Conservation (phyloP, 2,888 invertebrate genomes). For the Apamea anceps region DNA sequence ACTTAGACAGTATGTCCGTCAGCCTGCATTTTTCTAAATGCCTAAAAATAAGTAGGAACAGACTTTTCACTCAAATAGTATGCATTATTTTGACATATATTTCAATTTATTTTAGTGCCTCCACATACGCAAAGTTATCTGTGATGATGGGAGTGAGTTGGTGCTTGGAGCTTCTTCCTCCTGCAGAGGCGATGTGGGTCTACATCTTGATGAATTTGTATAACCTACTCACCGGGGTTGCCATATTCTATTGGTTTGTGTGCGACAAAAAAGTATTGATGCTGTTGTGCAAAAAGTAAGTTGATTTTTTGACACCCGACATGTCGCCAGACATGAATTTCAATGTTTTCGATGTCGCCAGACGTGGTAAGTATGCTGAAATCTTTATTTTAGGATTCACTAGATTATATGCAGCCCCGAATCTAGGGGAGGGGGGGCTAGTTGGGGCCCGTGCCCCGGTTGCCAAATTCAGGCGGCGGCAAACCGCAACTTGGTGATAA, state of each 20-base stretch:
- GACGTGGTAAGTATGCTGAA: no score
- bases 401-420: no score
- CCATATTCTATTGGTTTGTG: slow-evolving; percentile 73
- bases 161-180: slow-evolving; percentile 68
- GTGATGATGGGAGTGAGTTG: slow-evolving; percentile 73
- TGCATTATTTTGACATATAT: background rate
- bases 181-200: background rate
- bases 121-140: slow-evolving; percentile 69
- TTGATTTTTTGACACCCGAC: background rate
- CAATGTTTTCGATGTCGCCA: no score
- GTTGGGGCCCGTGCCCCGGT: no score
- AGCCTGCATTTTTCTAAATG: no score
- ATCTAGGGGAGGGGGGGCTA: no score
- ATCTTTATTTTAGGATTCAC: no score
- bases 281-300: slow-evolving; percentile 68
- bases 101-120: slow-evolving; percentile 67
- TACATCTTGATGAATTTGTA: slow-evolving; percentile 60
- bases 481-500: no score
- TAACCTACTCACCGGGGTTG: slow-evolving; percentile 69
- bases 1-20: no score
- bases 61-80: background rate
- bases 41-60: background rate
- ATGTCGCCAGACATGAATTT: no score
- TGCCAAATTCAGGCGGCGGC: no score
- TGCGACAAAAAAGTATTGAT: slow-evolving; percentile 64